phyloP scores from a whole-genome alignment of 1,140 invertebrate species.

The Alviniconcha marisindica region DNA sequence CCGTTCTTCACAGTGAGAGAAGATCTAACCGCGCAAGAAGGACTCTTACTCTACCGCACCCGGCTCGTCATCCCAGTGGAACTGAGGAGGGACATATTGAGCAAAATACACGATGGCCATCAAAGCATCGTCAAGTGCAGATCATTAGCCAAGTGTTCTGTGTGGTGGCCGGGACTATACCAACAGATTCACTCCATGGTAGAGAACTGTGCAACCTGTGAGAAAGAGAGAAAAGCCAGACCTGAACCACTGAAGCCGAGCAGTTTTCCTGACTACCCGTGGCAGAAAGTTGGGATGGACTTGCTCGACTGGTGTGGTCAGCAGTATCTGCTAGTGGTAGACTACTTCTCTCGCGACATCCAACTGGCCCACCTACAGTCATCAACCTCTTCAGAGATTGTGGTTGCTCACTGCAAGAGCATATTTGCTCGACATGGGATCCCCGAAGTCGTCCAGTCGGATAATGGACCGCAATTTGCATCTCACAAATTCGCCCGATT shows the following conservation, averaged over 20 bases:
- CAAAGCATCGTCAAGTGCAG: constrained; percentile 4
- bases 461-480: constrained; percentile 74
- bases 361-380: constrained; percentile 38
- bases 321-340: constrained; percentile 39
- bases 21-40: neutral
- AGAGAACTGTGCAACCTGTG: neutral
- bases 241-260: constrained; percentile 41
- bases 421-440: constrained; percentile 56
- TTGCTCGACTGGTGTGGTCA: constrained; percentile 41
- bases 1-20: neutral
- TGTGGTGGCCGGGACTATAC: neutral
- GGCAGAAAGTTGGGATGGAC: constrained; percentile 46
- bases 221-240: neutral
- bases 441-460: constrained; percentile 44
- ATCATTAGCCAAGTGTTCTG: neutral
- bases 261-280: constrained; percentile 36
- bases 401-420: constrained; percentile 43
- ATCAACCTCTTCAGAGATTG: constrained; percentile 10
- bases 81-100: neutral
- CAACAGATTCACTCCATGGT: neutral
- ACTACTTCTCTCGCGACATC: constrained; percentile 50
- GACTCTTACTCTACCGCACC: neutral
- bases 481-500: constrained; percentile 74
- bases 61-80: constrained; percentile 2
- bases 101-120: neutral